Evolutionary conservation across 2,888 invertebrate genomes (phyloP), one percentile per base, ranked within the genome.

Genomic region (Panopea generosa): DNA sequence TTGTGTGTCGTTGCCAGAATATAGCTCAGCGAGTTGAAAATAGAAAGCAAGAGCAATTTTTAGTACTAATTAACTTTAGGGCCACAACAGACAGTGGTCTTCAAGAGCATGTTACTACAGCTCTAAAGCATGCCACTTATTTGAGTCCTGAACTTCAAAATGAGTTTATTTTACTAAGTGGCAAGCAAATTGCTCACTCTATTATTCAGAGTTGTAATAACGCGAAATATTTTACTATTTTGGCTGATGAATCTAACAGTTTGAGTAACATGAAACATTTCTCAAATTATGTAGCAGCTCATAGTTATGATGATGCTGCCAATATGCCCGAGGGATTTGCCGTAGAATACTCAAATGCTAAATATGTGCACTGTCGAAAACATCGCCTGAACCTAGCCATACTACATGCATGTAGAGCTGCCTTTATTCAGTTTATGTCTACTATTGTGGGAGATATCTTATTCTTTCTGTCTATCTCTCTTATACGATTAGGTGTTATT

Each of bases 361-460:
- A 29, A 67, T 33, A 57, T 49, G 0, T 22, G 38, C 43, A 22
- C 53, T 43, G 60, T 26, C 52, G 45, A 43, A 62, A 55, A 16
- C 61, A 62, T 20, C 47, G 61, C n/a, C 29, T 61, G 11, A 70
- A 62, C 45, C 52, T n/a, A 11, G 70, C 70, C 6, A 70, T 70
- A 11, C 62, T 55, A n/a, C 69, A 61, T 45, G 47, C 45, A 4
- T 68, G 60, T 20, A 47, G 27, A 40, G 52, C 40, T 11, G 40
- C 52, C 1, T n/a, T n/a, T n/a, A n/a, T n/a, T n/a, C n/a, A n/a
- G n/a, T n/a, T n/a, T n/a, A n/a, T n/a, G n/a, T n/a, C 56, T 70
- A 22, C 55, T 70, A 1, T 18, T 40, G 33, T n/a, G 22, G 69
- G 45, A 14, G 60, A 52, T 26, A 55, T 43, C 1, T 38, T 69